A percentile compares a stretch with the other conserved stretches of the same genome.
phyloP scores from a whole-genome alignment of 2,888 invertebrate genomes.

The Matsumyia berberina region DNA sequence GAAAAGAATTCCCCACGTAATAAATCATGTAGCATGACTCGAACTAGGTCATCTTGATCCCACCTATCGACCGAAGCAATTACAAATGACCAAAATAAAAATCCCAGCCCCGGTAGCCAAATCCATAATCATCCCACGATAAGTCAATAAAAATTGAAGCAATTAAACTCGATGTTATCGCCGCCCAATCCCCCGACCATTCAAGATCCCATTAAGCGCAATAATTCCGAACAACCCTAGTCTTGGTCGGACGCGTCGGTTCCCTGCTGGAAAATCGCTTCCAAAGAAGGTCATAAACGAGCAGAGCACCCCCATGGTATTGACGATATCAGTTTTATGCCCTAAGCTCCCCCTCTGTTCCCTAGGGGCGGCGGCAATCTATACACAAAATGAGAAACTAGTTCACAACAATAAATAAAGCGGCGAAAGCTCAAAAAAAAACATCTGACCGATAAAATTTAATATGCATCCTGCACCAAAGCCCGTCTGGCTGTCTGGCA shows the following conservation, averaged over 20 bases:
- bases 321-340: not conserved
- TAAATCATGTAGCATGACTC: not conserved
- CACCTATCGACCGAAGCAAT: constrained; percentile 9
- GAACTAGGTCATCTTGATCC: not conserved
- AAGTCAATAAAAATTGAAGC: constrained; percentile 45
- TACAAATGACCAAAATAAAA: constrained; percentile 2
- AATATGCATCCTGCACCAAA: constrained; percentile 32
- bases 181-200: not conserved
- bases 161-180: constrained; percentile 43
- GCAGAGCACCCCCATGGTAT: not conserved
- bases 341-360: not conserved
- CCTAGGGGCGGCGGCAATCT: constrained; percentile 11
- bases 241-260: no score
- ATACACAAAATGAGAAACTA: constrained; percentile 30
- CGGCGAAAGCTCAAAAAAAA: not conserved
- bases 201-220: constrained; percentile 16
- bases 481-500: constrained; percentile 35
- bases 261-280: constrained; percentile 14
- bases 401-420: constrained; percentile 43
- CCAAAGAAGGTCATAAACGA: constrained; percentile 23
- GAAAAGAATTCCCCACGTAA: not conserved
- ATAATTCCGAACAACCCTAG: constrained; percentile 6
- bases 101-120: constrained; percentile 32
- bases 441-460: constrained; percentile 50
- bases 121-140: constrained; percentile 12